Evolutionary conservation across 1,140 invertebrate species (phyloP).

Genomic region (Micrasema minimum): DNA sequence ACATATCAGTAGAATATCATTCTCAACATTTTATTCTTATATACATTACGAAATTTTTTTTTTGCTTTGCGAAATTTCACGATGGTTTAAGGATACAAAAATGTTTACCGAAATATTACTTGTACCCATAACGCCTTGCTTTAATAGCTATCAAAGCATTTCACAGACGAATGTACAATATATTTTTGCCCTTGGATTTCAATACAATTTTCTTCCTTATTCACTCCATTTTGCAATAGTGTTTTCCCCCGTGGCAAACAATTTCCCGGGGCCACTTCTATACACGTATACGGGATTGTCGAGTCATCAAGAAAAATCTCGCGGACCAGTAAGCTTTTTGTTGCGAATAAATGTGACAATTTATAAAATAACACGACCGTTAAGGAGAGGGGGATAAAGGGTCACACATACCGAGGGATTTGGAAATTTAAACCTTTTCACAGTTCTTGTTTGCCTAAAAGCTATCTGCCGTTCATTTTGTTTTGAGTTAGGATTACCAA

Average conservation of each 20-base stretch:
- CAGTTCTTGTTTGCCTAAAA: conserved; percentile 33
- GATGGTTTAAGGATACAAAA: too few species aligned
- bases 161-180: too few species aligned
- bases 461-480: conserved; percentile 39
- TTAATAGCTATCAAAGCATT: too few species aligned
- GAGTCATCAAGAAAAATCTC: conserved; percentile 42
- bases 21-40: too few species aligned
- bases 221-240: not conserved
- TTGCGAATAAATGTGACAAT: conserved; percentile 42
- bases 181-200: too few species aligned
- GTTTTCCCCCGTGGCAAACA: conserved; percentile 37
- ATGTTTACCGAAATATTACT: too few species aligned
- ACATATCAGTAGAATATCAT: too few species aligned
- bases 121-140: too few species aligned
- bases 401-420: conserved; percentile 20
- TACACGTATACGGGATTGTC: conserved; percentile 3
- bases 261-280: conserved; percentile 6
- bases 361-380: conserved; percentile 43
- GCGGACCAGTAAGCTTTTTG: conserved; percentile 42
- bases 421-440: conserved; percentile 38
- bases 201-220: conserved; percentile 4
- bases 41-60: too few species aligned
- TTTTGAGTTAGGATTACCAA: conserved; percentile 31
- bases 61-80: too few species aligned
- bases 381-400: conserved; percentile 15